Evolutionary conservation across 1,140 invertebrate species (phyloP), one percentile per base, ranked within the genome.

Genomic region (Portunus trituberculatus): DNA sequence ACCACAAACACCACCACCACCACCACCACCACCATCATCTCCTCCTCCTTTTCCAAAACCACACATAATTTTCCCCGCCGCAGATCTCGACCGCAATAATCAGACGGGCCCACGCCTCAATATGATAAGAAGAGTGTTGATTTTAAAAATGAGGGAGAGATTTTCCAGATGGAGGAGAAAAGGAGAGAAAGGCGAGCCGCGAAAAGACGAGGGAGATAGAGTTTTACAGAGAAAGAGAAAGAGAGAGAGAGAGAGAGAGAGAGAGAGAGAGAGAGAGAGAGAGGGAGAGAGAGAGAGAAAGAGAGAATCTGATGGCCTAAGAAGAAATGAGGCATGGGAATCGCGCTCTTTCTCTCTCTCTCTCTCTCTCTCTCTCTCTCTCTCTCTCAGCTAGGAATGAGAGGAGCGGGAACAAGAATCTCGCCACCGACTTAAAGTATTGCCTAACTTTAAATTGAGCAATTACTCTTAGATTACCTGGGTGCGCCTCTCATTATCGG

Each of bases 201-300:
- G 52, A 20, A 59, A 59, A 59, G 52, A 59, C 52, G 52, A 59
- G 52, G 52, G 16, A 59, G 52, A 59, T 59, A 12, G 1, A 10
- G 52, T 59, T 59, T n/a, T 12, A n/a, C 10, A 76, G 20, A 76
- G 67, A 76, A 25, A 25, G 25, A 76, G 67, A 76, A 25, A 76
- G 67, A 76, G 67, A 76, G 67, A 76, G 67, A 76, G 67, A 76
- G 67, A 76, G 67, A 76, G 67, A 76, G 67, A 76, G 67, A 76
- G 67, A 59, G 52, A 59, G 52, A 59, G 52, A 59, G 52, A 59
- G 52, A 59, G 12, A 16, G 52, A 59, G 20, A 16, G 10, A 39
- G 52, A 59, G 52, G 12, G 52, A n/a, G 67, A 76, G 67, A 76
- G 67, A 76, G 67, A 76, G 67, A 76, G 67, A 76, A 25, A 76